Percentiles rank a stretch among this genome's conserved stretches.
Evolutionary conservation across 2,888 invertebrate species (phyloP).

Genomic region (Dynastes grantii): DNA sequence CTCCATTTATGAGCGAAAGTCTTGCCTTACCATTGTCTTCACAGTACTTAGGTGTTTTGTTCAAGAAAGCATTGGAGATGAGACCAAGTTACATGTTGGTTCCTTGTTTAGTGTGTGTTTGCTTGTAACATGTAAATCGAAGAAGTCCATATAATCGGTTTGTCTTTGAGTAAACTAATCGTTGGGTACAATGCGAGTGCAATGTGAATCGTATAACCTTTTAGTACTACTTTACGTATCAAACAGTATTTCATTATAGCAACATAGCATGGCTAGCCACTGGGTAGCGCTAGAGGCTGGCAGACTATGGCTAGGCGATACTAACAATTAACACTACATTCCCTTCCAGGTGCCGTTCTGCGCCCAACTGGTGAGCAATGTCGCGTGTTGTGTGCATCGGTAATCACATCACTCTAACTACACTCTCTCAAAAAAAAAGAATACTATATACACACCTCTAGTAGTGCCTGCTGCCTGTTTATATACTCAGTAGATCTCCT

Average conservation of each 20-base stretch:
- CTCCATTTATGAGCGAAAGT: too few relatives aligned
- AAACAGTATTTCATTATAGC: conserved; percentile 45
- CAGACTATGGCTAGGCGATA: conserved; percentile 69
- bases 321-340: conserved; percentile 73
- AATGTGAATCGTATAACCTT: conserved; percentile 17
- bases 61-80: neutral
- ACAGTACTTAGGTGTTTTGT: neutral
- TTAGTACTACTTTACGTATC: conserved; percentile 37
- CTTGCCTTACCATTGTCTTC: too few relatives aligned
- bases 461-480: conserved; percentile 68
- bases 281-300: conserved; percentile 66
- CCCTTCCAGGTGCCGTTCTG: conserved; percentile 90
- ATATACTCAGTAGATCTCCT: conserved; percentile 48
- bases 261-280: conserved; percentile 67
- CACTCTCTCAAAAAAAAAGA: conserved; percentile 56
- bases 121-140: conserved; percentile 35
- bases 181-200: conserved; percentile 31
- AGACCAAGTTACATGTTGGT: conserved; percentile 32
- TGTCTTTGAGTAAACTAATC: conserved; percentile 8
- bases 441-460: conserved; percentile 68
- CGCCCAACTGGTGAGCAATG: conserved; percentile 96
- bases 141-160: conserved; percentile 14
- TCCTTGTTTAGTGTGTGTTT: conserved; percentile 45
- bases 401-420: conserved; percentile 86
- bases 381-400: conserved; percentile 96